phyloP scores from a whole-genome alignment of 2,113 vertebrate species.

The Platichthys flesus region DNA sequence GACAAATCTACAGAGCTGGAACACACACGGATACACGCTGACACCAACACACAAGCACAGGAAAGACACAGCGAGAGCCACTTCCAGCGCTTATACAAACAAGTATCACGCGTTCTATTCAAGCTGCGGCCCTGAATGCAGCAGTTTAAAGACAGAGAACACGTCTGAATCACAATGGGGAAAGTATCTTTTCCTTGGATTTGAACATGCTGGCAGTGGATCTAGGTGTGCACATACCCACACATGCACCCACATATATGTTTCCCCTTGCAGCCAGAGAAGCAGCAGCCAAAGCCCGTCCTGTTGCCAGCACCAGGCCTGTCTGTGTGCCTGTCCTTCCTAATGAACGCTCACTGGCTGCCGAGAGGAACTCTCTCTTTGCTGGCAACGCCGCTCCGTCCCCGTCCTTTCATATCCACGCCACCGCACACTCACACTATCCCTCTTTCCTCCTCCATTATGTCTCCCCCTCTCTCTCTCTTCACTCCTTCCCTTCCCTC shows the following conservation, averaged over 20 bases:
- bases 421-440: conserved; percentile 57
- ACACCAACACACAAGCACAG: conserved; percentile 65
- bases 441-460: conserved; percentile 54
- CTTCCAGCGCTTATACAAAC: neutral
- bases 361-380: conserved; percentile 67
- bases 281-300: conserved; percentile 52
- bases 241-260: conserved; percentile 64
- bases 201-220: conserved; percentile 29
- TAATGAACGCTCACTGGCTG: conserved; percentile 63
- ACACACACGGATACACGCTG: conserved; percentile 41
- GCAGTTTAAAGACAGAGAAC: conserved; percentile 16
- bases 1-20: conserved; percentile 41
- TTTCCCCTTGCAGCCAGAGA: conserved; percentile 47
- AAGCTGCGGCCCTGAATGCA: neutral
- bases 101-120: conserved; percentile 18
- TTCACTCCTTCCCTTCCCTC: conserved; percentile 21
- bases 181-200: conserved; percentile 21
- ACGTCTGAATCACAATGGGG: conserved; percentile 13
- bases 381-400: conserved; percentile 56
- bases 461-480: conserved; percentile 26
- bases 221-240: conserved; percentile 40
- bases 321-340: conserved; percentile 56
- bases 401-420: conserved; percentile 73
- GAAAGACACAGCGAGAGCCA: conserved; percentile 53
- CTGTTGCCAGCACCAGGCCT: conserved; percentile 60